Evolutionary conservation across 2,888 invertebrate species (phyloP), one percentile per base, ranked within the genome.

Genomic region (Adineta ricciae): DNA sequence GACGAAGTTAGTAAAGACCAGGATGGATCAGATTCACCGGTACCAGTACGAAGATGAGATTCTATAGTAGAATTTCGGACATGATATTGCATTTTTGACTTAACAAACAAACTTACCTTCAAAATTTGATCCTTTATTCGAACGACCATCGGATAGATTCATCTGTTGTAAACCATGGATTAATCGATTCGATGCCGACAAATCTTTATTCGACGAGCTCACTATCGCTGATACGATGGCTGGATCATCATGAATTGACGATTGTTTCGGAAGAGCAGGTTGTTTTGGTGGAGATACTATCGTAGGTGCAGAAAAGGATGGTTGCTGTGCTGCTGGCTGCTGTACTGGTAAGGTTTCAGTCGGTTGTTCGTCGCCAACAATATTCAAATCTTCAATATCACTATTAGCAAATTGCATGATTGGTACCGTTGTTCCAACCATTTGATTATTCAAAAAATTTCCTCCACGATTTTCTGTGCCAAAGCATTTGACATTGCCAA

Each of bases 331-430:
- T 78, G 2, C 0, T 78, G 24, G 78, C 3, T 46, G 46, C 11
- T 46, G 46, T 46, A 8, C 11, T 46, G 56, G 9, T 64, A 9
- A 24, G 19, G 7, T 38, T 78, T 78, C 41, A 24, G 1, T 3
- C 41, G 38, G 11, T 41, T 38, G 24, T 38, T 78, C 78, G 24
- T 78, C 41, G n/a, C 41, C 78, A 41, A 38, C 78, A 41, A 78
- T 78, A 41, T 78, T 78, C n/a, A 78, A 78, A 78, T 78, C 78
- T 78, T 78, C 78, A n/a, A 78, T 78, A 41, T 78, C 78, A 24
- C 41, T 41, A 41, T 78, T 78, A 41, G 38, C 41, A 24, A 78
- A 78, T 41, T 38, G 41, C 78, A 78, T 78, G 0, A 78, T 64
- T 14, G 64, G 64, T 64, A 64, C 64, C 27, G 19, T 1, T 32